phyloP scores from a whole-genome alignment of 2,113 vertebrate species.

The Capra hircus region DNA sequence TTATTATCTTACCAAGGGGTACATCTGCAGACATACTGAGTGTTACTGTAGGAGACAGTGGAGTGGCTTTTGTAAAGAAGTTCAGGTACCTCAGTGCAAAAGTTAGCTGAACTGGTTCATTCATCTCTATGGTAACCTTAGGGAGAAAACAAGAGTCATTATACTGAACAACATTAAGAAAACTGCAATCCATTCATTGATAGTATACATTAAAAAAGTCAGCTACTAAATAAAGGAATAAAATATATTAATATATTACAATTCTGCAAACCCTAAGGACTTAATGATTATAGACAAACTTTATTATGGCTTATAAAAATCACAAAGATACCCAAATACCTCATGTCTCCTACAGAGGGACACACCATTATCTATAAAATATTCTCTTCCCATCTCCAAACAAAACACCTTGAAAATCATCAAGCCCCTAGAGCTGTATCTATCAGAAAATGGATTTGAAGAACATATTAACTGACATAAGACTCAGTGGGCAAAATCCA shows the following conservation, averaged over 20 bases:
- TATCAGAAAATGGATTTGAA: neutral
- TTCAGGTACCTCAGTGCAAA: constrained; percentile 97
- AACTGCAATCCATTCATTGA: neutral
- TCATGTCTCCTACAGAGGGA: neutral
- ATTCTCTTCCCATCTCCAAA: neutral
- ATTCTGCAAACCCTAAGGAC: neutral
- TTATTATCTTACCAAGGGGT: constrained; percentile 88
- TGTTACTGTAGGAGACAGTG: constrained; percentile 93
- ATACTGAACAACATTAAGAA: neutral
- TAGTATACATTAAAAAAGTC: neutral
- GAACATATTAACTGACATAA: neutral
- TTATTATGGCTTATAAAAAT: neutral
- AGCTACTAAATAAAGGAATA: neutral
- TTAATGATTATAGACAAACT: neutral
- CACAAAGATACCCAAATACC: neutral
- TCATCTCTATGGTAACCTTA: constrained; percentile 98
- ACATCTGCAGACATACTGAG: constrained; percentile 99
- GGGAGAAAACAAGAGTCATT: neutral
- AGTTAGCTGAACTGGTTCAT: constrained; percentile 94
- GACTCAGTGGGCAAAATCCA: neutral
- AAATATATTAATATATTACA: neutral
- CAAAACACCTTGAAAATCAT: neutral
- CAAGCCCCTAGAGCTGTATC: neutral
- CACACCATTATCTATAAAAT: neutral
- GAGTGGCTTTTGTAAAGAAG: constrained; percentile 98